These are phyloP conservation scores for Miichthys miiuy DNA, from an alignment of 2,797 vertebrate species.

Conservation along the genomic window DNA sequence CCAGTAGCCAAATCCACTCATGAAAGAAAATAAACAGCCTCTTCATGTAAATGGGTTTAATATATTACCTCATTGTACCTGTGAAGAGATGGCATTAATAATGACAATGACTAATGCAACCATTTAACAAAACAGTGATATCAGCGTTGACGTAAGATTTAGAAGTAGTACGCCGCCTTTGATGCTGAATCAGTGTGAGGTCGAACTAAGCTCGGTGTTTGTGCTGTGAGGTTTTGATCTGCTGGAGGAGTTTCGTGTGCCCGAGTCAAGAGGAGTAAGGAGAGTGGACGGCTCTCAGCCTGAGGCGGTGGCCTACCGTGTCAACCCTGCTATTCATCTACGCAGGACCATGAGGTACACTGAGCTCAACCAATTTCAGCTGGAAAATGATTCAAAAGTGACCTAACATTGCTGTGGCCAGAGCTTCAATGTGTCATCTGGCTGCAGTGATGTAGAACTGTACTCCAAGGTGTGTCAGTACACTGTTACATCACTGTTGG, in stretches of 20 bases:
- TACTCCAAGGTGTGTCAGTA: background rate
- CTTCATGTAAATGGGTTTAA: constrained; percentile 18
- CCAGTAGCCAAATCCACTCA: constrained; percentile 29
- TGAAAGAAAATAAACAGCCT: constrained; percentile 34
- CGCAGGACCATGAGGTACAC: constrained; percentile 79
- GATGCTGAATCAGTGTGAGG: constrained; percentile 14
- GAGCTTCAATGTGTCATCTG: background rate
- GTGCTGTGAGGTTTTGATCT: constrained; percentile 81
- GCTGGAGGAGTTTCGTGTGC: constrained; percentile 84
- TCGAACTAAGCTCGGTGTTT: constrained; percentile 58
- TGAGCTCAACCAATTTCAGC: background rate
- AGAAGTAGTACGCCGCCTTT: constrained; percentile 29
- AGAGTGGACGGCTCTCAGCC: constrained; percentile 81
- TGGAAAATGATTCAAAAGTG: background rate
- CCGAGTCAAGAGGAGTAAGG: constrained; percentile 75
- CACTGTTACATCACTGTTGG: constrained; percentile 2
- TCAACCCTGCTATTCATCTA: constrained; percentile 82
- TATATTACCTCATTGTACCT: constrained; percentile 46
- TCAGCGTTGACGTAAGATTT: constrained; percentile 34
- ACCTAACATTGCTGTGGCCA: background rate
- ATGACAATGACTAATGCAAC: constrained; percentile 38
- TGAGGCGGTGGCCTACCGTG: constrained; percentile 75
- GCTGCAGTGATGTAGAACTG: background rate
- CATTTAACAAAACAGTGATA: constrained; percentile 27
- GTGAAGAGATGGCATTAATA: constrained; percentile 24